These are phyloP conservation scores for Fistularia commersonii DNA, from an alignment of 2,797 vertebrate species.

Conservation along the genomic window DNA sequence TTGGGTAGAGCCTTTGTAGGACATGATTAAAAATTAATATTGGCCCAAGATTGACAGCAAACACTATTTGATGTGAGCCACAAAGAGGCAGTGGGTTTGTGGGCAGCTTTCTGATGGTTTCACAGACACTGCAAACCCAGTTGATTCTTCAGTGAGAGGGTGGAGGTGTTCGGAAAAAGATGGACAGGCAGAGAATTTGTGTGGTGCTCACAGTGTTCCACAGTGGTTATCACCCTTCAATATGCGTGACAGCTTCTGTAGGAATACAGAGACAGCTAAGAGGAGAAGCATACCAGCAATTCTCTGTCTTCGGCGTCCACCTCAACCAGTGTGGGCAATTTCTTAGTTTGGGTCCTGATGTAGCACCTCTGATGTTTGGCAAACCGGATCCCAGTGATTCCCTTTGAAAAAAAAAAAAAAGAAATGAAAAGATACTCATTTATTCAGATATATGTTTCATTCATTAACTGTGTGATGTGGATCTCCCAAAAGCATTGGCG, in stretches of 20 bases:
- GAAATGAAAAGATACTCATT: slow-evolving; percentile 43
- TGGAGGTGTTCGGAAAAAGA: slow-evolving; percentile 56
- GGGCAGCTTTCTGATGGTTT: slow-evolving; percentile 70
- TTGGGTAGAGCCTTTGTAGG: slow-evolving; percentile 76
- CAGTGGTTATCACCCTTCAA: slow-evolving; percentile 63
- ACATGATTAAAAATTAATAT: slow-evolving; percentile 83
- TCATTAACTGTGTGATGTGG: slow-evolving; percentile 59
- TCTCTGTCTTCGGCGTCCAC: slow-evolving; percentile 74
- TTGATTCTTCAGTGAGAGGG: slow-evolving; percentile 69
- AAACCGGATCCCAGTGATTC: slow-evolving; percentile 93
- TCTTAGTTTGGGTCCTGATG: slow-evolving; percentile 91
- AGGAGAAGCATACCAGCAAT: slow-evolving; percentile 63
- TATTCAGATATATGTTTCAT: slow-evolving; percentile 67
- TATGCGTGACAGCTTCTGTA: slow-evolving; percentile 64
- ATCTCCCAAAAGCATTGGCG: slow-evolving; percentile 36
- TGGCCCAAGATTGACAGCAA: slow-evolving; percentile 80
- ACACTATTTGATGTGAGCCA: slow-evolving; percentile 81
- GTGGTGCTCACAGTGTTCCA: slow-evolving; percentile 37
- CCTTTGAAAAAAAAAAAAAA: slow-evolving; percentile 75
- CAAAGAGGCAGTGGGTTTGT: slow-evolving; percentile 72
- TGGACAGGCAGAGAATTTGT: slow-evolving; percentile 62
- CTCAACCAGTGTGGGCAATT: slow-evolving; percentile 80
- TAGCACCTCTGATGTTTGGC: slow-evolving; percentile 94
- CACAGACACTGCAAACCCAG: slow-evolving; percentile 67
- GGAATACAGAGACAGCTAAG: slow-evolving; percentile 40